phyloP scores from a whole-genome alignment of 2,113 vertebrate species.

The Rynchops niger region DNA sequence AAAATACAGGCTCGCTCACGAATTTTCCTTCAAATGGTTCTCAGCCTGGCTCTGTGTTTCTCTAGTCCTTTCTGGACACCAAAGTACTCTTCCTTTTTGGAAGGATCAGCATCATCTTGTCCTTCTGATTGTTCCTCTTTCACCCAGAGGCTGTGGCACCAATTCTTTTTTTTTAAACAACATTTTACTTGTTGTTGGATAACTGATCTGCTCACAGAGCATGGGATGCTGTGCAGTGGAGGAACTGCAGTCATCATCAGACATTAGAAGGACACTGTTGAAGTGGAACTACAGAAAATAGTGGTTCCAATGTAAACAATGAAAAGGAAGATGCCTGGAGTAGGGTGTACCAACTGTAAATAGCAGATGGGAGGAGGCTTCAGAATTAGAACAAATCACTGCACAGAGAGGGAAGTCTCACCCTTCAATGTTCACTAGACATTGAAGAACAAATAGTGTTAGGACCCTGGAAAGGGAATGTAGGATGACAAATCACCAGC shows the following conservation, averaged over 20 bases:
- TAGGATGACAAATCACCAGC: neutral
- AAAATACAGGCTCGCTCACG: neutral
- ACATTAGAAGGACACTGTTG: neutral
- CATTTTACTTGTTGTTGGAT: neutral
- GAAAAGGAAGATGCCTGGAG: neutral
- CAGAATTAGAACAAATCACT: neutral
- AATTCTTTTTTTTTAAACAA: neutral
- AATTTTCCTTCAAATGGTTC: neutral
- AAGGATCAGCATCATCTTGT: neutral
- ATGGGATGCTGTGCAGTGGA: neutral
- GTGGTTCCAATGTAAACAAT: neutral
- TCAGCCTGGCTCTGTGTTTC: neutral
- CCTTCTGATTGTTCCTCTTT: neutral
- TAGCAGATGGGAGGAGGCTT: neutral
- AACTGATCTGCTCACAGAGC: neutral
- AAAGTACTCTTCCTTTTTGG: neutral
- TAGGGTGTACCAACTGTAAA: neutral
- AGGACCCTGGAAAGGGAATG: neutral
- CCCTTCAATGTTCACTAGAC: neutral
- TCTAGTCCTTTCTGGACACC: neutral
- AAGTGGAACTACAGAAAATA: neutral
- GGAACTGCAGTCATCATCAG: neutral
- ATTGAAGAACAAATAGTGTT: neutral
- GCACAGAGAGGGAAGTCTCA: neutral
- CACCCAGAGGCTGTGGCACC: neutral